Conservation (phyloP, 1,140 invertebrate species). For the Scaptodrosophila lebanonensis region DNA sequence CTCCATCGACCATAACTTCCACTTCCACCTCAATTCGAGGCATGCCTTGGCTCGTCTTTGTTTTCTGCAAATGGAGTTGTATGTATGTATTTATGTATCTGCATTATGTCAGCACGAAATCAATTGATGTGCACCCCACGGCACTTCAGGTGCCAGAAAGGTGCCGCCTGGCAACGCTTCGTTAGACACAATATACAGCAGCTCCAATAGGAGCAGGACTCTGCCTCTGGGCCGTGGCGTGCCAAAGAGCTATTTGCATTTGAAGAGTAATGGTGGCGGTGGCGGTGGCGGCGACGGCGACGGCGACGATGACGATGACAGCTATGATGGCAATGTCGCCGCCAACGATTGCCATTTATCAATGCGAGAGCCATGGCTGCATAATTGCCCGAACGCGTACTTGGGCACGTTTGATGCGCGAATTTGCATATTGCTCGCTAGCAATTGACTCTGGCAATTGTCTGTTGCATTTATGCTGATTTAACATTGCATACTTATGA, state of each 20-base stretch:
- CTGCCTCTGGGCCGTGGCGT: conserved; percentile 42
- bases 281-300: conserved; percentile 17
- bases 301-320: conserved; percentile 14
- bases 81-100: conserved; percentile 37
- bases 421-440: neutral
- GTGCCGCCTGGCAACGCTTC: conserved; percentile 13
- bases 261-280: conserved; percentile 47
- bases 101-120: conserved; percentile 49
- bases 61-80: conserved; percentile 26
- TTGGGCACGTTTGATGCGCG: conserved; percentile 52
- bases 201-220: neutral
- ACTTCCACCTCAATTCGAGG: neutral
- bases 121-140: conserved; percentile 41
- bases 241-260: conserved; percentile 67
- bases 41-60: conserved; percentile 1
- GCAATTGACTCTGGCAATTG: neutral
- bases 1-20: neutral
- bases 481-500: conserved; percentile 12
- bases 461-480: conserved; percentile 27
- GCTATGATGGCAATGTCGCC: conserved; percentile 31
- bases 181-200: conserved; percentile 25
- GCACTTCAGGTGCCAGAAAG: conserved; percentile 30
- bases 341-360: conserved; percentile 67
- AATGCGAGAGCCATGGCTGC: conserved; percentile 47
- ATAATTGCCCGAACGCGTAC: conserved; percentile 67